These are phyloP conservation scores for Hypocryptadius cinnamomeus DNA, from an alignment of 2,113 vertebrate species.

Conservation along the genomic window DNA sequence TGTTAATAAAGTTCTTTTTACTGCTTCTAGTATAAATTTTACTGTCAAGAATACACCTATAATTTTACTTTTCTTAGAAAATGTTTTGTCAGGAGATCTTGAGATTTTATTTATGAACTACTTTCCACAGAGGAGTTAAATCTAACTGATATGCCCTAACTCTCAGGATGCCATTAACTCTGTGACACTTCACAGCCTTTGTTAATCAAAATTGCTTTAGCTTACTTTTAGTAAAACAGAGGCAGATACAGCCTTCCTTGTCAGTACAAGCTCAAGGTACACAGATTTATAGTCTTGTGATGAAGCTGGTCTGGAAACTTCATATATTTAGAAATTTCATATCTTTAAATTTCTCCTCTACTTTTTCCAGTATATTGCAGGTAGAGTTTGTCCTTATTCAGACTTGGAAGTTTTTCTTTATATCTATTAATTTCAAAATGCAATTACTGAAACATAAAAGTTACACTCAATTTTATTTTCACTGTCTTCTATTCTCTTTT, in stretches of 20 bases:
- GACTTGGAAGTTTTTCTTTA: not conserved
- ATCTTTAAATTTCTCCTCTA: not conserved
- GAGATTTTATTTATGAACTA: slow-evolving; percentile 60
- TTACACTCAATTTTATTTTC: not conserved
- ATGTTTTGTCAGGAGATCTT: slow-evolving; percentile 58
- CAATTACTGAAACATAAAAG: not conserved
- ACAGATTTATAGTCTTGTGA: not conserved
- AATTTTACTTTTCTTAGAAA: slow-evolving; percentile 65
- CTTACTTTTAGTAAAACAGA: slow-evolving; percentile 23
- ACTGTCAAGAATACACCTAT: slow-evolving; percentile 46
- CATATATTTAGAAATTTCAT: not conserved
- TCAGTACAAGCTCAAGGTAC: not conserved
- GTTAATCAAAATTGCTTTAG: slow-evolving; percentile 52
- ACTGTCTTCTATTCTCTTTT: not conserved
- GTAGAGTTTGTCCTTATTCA: not conserved
- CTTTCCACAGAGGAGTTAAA: slow-evolving; percentile 54
- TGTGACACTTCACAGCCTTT: slow-evolving; percentile 50
- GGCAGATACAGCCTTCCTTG: not conserved
- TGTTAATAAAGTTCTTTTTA: slow-evolving; percentile 62
- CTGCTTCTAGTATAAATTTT: slow-evolving; percentile 51
- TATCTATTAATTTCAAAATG: not conserved
- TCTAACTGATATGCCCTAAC: slow-evolving; percentile 38
- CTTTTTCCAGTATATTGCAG: not conserved
- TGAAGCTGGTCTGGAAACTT: not conserved
- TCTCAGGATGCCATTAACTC: slow-evolving; percentile 50